Conservation (phyloP, 2,113 vertebrate genomes). For the Melanotaenia duboulayi region DNA sequence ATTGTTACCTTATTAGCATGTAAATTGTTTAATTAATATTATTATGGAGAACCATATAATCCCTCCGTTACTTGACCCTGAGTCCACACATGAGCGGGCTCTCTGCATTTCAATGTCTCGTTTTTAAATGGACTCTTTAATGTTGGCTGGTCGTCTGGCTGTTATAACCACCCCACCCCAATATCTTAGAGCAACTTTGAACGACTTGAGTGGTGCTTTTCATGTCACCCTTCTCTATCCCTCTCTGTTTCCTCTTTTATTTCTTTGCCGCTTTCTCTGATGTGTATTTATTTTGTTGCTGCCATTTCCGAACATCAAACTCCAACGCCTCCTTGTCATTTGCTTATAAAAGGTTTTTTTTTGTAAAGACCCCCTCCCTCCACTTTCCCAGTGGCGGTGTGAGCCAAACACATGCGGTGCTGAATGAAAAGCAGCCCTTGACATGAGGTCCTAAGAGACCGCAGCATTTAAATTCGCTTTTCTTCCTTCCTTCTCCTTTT, state of each 20-base stretch:
- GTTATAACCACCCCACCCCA: slow-evolving; percentile 40
- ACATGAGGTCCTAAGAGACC: slow-evolving; percentile 97
- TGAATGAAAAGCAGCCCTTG: slow-evolving; percentile 97
- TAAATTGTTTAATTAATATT: slow-evolving; percentile 99
- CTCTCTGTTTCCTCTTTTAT: slow-evolving; percentile 50
- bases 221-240: slow-evolving; percentile 69
- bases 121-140: slow-evolving; percentile 90
- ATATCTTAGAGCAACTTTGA: slow-evolving; percentile 71
- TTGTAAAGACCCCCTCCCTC: slow-evolving; percentile 53
- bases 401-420: slow-evolving; percentile 76
- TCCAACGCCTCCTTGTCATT: slow-evolving; percentile 68
- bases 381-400: slow-evolving; percentile 79
- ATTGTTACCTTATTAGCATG: slow-evolving; percentile 99
- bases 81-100: slow-evolving; percentile 87
- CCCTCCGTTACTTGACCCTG: slow-evolving; percentile 99
- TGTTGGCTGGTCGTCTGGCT: slow-evolving; percentile 73
- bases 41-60: slow-evolving; percentile 99
- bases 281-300: slow-evolving; percentile 67
- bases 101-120: slow-evolving; percentile 92
- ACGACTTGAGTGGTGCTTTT: slow-evolving; percentile 71
- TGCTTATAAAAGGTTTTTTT: slow-evolving; percentile 67
- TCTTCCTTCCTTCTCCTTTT: slow-evolving; percentile 81
- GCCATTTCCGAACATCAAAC: slow-evolving; percentile 71
- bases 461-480: slow-evolving; percentile 98
- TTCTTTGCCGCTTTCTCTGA: slow-evolving; percentile 61